A percentile compares a stretch with the other conserved stretches of the same genome.
Conservation (phyloP, 2,113 vertebrate genomes). For the Pangasianodon gigas region DNA sequence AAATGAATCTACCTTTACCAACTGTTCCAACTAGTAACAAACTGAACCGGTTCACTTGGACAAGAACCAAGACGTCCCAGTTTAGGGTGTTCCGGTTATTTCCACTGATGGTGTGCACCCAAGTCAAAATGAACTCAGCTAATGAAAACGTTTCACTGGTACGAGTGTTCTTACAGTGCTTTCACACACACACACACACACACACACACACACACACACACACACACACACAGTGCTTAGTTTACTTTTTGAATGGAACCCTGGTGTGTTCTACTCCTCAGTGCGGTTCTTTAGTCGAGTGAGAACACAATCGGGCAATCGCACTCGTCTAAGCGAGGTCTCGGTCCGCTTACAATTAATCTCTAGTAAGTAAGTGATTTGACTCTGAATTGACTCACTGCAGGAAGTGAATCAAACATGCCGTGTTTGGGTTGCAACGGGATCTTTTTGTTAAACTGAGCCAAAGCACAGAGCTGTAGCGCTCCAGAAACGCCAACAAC, state of each 20-base stretch:
- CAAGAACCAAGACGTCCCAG: background rate
- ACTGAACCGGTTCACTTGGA: background rate
- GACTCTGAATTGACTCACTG: background rate
- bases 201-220: background rate
- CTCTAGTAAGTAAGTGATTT: background rate
- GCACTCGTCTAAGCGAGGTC: too few relatives aligned
- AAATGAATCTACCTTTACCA: background rate
- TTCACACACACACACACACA: background rate
- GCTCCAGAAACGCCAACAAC: background rate
- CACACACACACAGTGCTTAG: too few relatives aligned
- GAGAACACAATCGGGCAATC: too few relatives aligned
- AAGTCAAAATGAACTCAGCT: background rate
- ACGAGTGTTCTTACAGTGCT: background rate
- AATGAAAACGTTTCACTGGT: too few relatives aligned
- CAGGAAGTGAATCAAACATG: background rate
- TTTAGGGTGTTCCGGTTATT: background rate
- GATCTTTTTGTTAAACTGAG: background rate
- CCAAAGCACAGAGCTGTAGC: background rate
- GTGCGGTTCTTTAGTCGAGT: too few relatives aligned
- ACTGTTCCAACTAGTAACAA: background rate
- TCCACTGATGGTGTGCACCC: background rate
- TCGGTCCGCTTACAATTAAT: background rate
- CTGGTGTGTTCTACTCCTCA: too few relatives aligned
- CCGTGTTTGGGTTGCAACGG: background rate
- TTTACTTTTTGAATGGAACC: too few relatives aligned